These are phyloP conservation scores for Darevskia mixta DNA, from an alignment of 2,797 vertebrate genomes.

Conservation along the genomic window DNA sequence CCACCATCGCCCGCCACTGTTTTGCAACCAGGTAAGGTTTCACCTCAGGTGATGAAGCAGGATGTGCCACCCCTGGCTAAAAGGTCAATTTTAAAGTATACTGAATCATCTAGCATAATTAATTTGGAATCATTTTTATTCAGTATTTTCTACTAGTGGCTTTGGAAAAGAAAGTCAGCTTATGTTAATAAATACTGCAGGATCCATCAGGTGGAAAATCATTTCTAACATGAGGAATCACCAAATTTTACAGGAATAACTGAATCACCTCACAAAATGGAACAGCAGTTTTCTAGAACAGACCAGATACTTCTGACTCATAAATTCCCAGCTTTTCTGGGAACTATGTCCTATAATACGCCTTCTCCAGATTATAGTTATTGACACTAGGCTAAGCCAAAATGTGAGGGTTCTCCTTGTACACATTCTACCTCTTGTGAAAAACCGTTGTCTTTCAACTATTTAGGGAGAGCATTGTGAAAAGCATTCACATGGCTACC, in stretches of 20 bases:
- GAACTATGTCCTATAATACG: background rate
- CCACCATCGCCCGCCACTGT: no score
- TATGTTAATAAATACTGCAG: background rate
- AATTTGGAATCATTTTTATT: background rate
- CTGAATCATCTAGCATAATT: background rate
- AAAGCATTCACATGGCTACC: background rate
- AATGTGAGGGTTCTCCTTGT: background rate
- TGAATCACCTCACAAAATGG: background rate
- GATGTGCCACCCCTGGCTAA: background rate
- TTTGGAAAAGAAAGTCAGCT: background rate
- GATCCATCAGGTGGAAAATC: no score
- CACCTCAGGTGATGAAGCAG: no score
- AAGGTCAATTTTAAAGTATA: background rate
- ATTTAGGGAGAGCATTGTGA: background rate
- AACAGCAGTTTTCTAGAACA: background rate
- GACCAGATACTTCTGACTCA: background rate
- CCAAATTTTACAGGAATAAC: background rate
- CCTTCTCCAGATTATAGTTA: background rate
- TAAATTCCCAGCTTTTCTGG: background rate
- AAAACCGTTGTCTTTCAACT: background rate
- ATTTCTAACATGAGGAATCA: no score
- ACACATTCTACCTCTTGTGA: background rate
- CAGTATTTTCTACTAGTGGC: background rate
- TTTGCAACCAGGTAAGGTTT: no score
- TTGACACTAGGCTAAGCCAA: background rate